Base-by-base conservation (phyloP, 2,797 vertebrate genomes). In the Threskiornis aethiopicus region DNA sequence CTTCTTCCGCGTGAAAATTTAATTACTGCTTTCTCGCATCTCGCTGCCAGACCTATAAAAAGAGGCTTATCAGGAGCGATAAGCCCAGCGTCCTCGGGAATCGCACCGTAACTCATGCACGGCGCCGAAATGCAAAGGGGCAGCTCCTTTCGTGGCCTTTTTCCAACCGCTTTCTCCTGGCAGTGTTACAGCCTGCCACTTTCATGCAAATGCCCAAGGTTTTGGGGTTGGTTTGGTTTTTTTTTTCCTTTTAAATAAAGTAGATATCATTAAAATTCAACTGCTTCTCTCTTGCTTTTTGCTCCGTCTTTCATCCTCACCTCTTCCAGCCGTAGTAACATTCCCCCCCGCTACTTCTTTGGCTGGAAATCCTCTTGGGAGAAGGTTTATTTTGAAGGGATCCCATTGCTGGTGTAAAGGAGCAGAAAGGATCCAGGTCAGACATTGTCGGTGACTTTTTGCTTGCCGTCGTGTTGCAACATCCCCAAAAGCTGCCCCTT, bases 231-330 rank as follows among this genome's bases (percentile, higher is more conserved):
- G 28, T 1, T 2, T 17, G 51, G 41, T 28, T 24, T 24, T 13
- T 42, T 33, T 14, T 13, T n/a, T 5, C 44, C 16, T 80, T 37
- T 47, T 46, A 61, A 61, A 52, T 78, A 26, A 67, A 81, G 22
- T 51, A 87, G 62, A 58, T 86, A 41, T 51, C n/a, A 75, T 93
- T 92, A 80, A 79, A 76, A 89, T 95, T 92, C 89, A 54, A 8
- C 21, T 20, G 79, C 65, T 87, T 26, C 28, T 62, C 69, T 33
- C 55, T 67, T 13, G 59, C 54, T 62, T 78, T 72, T 57, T 52
- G 9, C 76, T 62, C 62, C 1, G 1, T 83, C 72, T 84, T 89
- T 80, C 42, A 67, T 57, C 80, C 46, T 66, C 59, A 15, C 28
- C 33, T 81, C 75, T 91, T 70, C 47, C 29, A 70, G 39, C 28